These are phyloP conservation scores for Eleginops maclovinus DNA, from an alignment of 2,113 vertebrate species.

Conservation along the genomic window DNA sequence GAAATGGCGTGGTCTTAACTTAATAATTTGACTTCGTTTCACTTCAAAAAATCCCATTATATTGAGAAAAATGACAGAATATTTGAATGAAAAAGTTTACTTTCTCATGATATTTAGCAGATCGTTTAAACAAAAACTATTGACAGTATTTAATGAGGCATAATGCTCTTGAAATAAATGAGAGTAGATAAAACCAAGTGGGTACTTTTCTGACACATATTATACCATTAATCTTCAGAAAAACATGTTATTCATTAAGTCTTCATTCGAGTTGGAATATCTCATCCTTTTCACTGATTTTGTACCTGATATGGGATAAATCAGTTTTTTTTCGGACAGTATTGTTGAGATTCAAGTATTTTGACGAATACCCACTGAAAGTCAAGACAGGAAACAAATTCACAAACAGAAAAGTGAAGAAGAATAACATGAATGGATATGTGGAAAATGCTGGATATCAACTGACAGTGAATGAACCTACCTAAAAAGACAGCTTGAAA, in stretches of 20 bases:
- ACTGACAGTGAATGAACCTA: background rate
- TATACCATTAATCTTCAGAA: constrained; percentile 1
- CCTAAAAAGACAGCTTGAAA: background rate
- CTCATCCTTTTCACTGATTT: background rate
- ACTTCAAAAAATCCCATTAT: background rate
- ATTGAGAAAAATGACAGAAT: background rate
- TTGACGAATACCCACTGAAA: background rate
- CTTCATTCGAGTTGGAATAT: background rate
- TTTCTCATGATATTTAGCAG: background rate
- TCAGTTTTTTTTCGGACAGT: too few species aligned
- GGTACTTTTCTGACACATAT: constrained; percentile 1
- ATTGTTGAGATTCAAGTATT: background rate
- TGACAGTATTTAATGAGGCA: background rate
- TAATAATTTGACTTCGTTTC: background rate
- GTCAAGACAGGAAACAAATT: background rate
- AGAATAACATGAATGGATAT: background rate
- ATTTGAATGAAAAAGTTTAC: too few species aligned
- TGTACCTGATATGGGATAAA: background rate
- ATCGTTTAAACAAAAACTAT: background rate
- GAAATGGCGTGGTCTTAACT: background rate
- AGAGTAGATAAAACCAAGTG: background rate
- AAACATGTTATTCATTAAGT: constrained; percentile 19
- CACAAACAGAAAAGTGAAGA: background rate
- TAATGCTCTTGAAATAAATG: constrained; percentile 3
- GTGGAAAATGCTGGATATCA: background rate